Percentiles rank a stretch among this genome's conserved stretches.
phyloP scores from a whole-genome alignment of 2,113 vertebrate genomes.

The Tor tambroides region DNA sequence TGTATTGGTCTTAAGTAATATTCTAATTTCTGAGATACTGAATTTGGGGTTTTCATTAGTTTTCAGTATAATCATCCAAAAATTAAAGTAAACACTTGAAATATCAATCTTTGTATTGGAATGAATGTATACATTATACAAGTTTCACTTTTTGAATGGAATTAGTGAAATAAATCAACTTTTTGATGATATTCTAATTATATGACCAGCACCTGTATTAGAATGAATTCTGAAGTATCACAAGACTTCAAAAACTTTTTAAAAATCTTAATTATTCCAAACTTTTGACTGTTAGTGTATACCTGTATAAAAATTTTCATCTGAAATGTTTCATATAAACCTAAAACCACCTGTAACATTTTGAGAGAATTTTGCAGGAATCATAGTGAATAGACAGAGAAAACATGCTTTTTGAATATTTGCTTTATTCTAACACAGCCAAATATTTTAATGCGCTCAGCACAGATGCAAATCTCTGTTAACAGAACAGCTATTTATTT shows the following conservation, averaged over 20 bases:
- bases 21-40: too few species aligned
- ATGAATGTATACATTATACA: too few species aligned
- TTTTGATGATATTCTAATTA: too few species aligned
- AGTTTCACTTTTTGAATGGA: too few species aligned
- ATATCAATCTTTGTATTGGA: too few species aligned
- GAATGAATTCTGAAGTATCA: too few species aligned
- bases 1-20: too few species aligned
- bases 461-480: background rate
- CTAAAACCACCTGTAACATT: background rate
- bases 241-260: background rate
- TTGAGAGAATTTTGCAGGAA: background rate
- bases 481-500: background rate
- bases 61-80: too few species aligned
- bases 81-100: too few species aligned
- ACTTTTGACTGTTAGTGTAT: background rate
- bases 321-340: background rate
- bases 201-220: too few species aligned
- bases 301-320: background rate
- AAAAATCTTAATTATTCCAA: background rate
- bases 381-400: background rate
- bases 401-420: conserved; percentile 16
- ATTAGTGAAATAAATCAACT: too few species aligned
- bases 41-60: too few species aligned
- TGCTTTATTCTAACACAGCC: conserved; percentile 10
- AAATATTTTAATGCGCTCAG: conserved; percentile 13